phyloP scores from a whole-genome alignment of 1,140 invertebrate species.

The Luehdorfia chinensis region DNA sequence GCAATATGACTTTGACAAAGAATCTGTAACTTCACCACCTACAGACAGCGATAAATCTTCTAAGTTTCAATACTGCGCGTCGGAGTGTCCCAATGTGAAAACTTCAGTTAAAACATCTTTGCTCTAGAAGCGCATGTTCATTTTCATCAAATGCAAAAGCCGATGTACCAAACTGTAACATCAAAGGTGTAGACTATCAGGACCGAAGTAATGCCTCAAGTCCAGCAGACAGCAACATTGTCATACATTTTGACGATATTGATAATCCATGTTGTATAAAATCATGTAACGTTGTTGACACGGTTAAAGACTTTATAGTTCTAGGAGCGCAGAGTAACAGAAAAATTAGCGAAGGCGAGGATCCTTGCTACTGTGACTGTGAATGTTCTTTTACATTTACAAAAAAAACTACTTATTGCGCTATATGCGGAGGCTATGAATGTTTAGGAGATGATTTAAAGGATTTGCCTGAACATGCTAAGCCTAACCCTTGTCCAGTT shows the following conservation, averaged over 20 bases:
- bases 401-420: constrained; percentile 60
- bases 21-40: constrained; percentile 24
- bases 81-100: constrained; percentile 49
- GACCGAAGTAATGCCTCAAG: constrained; percentile 25
- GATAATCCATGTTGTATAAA: constrained; percentile 57
- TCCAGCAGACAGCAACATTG: constrained; percentile 58
- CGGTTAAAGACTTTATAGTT: constrained; percentile 57
- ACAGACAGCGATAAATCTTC: constrained; percentile 28
- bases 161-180: neutral
- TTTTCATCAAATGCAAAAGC: constrained; percentile 20
- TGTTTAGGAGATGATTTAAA: constrained; percentile 55
- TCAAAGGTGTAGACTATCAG: too few species aligned
- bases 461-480: constrained; percentile 45
- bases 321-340: constrained; percentile 35
- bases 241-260: constrained; percentile 51
- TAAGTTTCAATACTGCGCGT: constrained; percentile 48
- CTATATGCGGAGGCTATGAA: constrained; percentile 64
- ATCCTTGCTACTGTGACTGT: constrained; percentile 62
- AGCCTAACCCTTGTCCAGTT: constrained; percentile 66
- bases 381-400: constrained; percentile 57
- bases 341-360: constrained; percentile 28
- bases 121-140: constrained; percentile 52
- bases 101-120: constrained; percentile 39
- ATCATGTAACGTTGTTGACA: constrained; percentile 54
- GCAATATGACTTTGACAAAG: constrained; percentile 46